Conservation (phyloP, 1,140 invertebrate species). For the Neodiprion virginianus region DNA sequence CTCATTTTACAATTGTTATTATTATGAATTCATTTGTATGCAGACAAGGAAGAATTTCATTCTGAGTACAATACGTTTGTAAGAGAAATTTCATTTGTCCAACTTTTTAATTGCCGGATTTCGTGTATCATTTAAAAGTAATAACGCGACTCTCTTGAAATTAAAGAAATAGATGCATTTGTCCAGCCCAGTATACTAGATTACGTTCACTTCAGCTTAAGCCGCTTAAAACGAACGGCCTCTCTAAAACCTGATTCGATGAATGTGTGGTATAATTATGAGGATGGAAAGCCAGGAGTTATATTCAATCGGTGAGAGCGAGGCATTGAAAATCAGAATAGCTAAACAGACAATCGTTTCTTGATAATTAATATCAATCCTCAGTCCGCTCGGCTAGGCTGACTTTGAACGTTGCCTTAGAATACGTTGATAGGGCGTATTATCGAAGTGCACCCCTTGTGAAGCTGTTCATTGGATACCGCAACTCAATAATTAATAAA, state of each 20-base stretch:
- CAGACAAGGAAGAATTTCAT: too few species aligned
- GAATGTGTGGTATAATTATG: conserved; percentile 1
- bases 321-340: conserved; percentile 2
- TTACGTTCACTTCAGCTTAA: background rate
- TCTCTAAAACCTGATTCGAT: background rate
- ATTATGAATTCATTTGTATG: too few species aligned
- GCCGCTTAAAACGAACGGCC: background rate
- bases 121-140: background rate
- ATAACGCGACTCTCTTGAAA: background rate
- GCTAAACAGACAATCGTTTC: conserved; percentile 3
- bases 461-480: background rate
- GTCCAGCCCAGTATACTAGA: background rate
- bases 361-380: background rate
- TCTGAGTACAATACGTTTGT: too few species aligned
- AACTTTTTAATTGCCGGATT: background rate
- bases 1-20: too few species aligned
- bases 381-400: background rate
- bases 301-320: background rate
- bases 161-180: background rate
- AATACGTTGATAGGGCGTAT: background rate
- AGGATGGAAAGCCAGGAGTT: background rate
- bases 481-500: conserved; percentile 4
- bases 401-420: background rate
- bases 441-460: background rate
- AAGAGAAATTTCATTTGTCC: background rate